phyloP scores from a whole-genome alignment of 2,113 vertebrate genomes.

The Asarcornis scutulata region DNA sequence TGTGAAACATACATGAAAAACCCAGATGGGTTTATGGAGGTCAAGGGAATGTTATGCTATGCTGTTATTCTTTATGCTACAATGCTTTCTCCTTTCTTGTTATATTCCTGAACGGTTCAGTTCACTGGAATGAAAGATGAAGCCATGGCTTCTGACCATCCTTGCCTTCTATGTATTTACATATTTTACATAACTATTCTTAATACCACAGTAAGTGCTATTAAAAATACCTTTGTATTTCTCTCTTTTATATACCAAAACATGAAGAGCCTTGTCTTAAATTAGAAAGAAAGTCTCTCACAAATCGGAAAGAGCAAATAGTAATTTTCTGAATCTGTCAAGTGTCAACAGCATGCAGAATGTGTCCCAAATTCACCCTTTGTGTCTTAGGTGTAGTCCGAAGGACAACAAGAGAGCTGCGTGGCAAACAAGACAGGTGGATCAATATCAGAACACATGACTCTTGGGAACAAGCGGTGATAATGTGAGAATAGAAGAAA shows the following conservation, averaged over 20 bases:
- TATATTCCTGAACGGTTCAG: not conserved
- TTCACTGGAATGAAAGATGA: not conserved
- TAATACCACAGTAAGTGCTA: not conserved
- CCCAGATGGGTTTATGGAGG: not conserved
- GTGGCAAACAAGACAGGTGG: not conserved
- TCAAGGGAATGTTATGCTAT: not conserved
- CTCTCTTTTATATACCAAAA: not conserved
- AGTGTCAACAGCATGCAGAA: not conserved
- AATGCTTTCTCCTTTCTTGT: not conserved
- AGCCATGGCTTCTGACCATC: not conserved
- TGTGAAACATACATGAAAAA: not conserved
- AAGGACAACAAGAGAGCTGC: not conserved
- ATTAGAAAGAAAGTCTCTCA: not conserved
- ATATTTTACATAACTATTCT: not conserved
- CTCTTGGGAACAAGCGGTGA: not conserved
- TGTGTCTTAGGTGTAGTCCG: accelerated
- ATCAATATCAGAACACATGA: not conserved
- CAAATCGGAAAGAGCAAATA: not conserved
- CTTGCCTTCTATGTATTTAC: not conserved
- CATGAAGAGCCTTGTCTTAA: not conserved
- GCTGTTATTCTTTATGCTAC: not conserved
- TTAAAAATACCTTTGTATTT: not conserved
- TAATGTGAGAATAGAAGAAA: not conserved
- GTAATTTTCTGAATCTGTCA: not conserved
- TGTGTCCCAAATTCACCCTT: not conserved